phyloP scores from a whole-genome alignment of 2,888 invertebrate species.

The Phymatocera aterrima region DNA sequence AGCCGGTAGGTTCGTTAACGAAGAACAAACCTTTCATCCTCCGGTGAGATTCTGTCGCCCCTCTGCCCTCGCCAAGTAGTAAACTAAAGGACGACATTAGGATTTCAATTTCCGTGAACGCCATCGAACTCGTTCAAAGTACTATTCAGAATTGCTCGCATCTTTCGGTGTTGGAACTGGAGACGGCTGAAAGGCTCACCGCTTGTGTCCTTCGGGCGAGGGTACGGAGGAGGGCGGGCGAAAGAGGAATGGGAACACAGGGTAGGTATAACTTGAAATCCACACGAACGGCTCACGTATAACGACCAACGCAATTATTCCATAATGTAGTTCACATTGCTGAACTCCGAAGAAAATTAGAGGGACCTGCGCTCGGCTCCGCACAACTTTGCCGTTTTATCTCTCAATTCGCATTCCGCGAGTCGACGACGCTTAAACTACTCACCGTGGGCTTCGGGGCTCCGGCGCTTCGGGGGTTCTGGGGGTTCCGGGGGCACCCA shows the following conservation, averaged over 20 bases:
- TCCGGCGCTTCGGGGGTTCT: neutral
- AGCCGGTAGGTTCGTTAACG: neutral
- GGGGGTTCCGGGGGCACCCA: slow-evolving; percentile 50
- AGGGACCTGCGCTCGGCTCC: slow-evolving; percentile 59
- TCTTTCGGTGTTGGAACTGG: slow-evolving; percentile 32
- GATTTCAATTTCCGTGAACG: slow-evolving; percentile 39
- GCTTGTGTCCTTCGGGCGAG: slow-evolving; percentile 36
- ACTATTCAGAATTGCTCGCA: slow-evolving; percentile 42
- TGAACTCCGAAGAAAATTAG: slow-evolving; percentile 69
- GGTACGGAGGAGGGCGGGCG: neutral
- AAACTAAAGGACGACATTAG: slow-evolving; percentile 39
- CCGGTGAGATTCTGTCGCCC: neutral
- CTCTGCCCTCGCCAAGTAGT: neutral
- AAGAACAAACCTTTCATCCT: slow-evolving; percentile 4
- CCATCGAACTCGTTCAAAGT: slow-evolving; percentile 44
- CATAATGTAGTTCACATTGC: slow-evolving; percentile 69
- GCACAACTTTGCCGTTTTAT: slow-evolving; percentile 70
- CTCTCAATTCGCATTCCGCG: slow-evolving; percentile 70
- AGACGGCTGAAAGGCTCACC: slow-evolving; percentile 17
- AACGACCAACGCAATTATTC: slow-evolving; percentile 66
- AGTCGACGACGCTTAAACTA: slow-evolving; percentile 68
- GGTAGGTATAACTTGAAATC: slow-evolving; percentile 45
- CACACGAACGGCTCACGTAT: slow-evolving; percentile 48
- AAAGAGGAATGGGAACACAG: slow-evolving; percentile 21
- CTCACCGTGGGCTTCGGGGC: slow-evolving; percentile 51